Conservation (phyloP, 2,113 vertebrate genomes). For the Catharus fuscescens region DNA sequence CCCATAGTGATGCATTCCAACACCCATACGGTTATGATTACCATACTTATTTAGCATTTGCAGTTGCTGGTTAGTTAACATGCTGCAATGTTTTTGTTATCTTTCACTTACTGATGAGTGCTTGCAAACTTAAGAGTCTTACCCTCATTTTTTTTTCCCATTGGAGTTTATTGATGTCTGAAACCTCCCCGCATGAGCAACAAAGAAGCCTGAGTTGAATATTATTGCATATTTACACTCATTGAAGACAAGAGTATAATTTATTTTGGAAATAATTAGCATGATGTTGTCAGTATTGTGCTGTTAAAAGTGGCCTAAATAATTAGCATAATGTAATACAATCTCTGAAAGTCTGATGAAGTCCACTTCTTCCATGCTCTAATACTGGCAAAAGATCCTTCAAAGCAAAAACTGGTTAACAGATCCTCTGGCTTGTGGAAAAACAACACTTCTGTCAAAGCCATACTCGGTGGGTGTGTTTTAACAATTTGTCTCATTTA, state of each 20-base stretch:
- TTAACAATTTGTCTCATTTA: neutral
- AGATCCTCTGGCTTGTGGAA: neutral
- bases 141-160: neutral
- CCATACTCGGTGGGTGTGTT: neutral
- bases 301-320: neutral
- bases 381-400: neutral
- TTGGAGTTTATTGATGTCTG: neutral
- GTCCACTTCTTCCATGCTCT: neutral
- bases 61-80: neutral
- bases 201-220: neutral
- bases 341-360: neutral
- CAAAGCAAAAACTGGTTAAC: neutral
- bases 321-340: neutral
- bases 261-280: neutral
- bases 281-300: neutral
- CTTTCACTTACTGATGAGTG: neutral
- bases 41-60: slow-evolving; percentile 1
- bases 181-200: neutral
- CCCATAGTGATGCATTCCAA: slow-evolving; percentile 13
- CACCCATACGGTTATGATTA: neutral
- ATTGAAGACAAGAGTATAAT: neutral
- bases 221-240: neutral
- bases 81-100: neutral
- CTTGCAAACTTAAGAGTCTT: neutral
- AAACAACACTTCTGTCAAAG: neutral